Evolutionary conservation across 1,140 invertebrate species (phyloP).

Genomic region (Megathymus violae): DNA sequence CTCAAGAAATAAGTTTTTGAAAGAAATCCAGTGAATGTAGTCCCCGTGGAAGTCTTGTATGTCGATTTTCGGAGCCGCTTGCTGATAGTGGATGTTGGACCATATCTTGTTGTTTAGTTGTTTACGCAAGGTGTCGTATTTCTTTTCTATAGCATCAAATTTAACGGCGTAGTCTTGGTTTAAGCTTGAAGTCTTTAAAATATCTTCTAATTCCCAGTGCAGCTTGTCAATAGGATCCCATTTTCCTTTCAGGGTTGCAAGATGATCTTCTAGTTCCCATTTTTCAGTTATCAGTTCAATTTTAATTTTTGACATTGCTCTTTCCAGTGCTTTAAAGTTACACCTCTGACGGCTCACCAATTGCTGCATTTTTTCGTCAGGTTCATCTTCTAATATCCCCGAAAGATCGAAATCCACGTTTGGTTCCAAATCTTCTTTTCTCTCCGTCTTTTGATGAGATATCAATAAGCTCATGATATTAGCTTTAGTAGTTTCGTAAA

Average conservation of each 20-base stretch:
- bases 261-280: constrained; percentile 4
- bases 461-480: constrained; percentile 1
- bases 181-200: constrained; percentile 2
- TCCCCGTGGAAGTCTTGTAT: constrained; percentile 52
- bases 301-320: constrained; percentile 1
- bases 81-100: constrained; percentile 32
- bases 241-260: background rate
- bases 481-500: constrained; percentile 11
- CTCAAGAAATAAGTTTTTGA: constrained; percentile 51
- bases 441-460: background rate
- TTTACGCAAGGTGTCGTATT: constrained; percentile 8
- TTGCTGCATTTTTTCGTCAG: background rate
- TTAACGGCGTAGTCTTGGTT: constrained; percentile 6
- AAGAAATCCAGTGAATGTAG: constrained; percentile 53
- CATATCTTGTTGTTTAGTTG: constrained; percentile 22
- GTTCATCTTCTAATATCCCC: constrained; percentile 3
- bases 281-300: background rate
- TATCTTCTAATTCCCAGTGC: constrained; percentile 17
- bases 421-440: constrained; percentile 1
- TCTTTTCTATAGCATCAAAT: constrained; percentile 13
- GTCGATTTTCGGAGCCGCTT: constrained; percentile 35
- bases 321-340: background rate
- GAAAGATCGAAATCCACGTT: constrained; percentile 4
- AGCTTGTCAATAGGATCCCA: constrained; percentile 3
- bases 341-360: background rate